These are phyloP conservation scores for Drosophila anomelani DNA, from an alignment of 2,888 invertebrate species.

Conservation along the genomic window DNA sequence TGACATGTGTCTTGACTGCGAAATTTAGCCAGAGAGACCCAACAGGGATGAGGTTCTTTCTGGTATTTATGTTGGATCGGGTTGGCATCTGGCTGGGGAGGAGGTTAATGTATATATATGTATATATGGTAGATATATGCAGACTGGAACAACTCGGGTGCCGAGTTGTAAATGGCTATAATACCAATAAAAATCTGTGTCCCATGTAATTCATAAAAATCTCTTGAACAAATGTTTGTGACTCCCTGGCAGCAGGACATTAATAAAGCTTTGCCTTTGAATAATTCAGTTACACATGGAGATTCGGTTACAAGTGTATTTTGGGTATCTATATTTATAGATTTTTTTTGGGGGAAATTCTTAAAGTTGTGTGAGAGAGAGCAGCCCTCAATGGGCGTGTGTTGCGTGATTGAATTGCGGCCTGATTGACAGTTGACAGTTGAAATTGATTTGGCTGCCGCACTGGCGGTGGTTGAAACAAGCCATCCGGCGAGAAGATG, in stretches of 20 bases:
- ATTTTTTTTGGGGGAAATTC: neutral
- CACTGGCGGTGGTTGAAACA: constrained; percentile 54
- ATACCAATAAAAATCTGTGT: constrained; percentile 73
- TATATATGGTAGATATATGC: neutral
- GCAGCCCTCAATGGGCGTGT: constrained; percentile 46
- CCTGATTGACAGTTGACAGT: constrained; percentile 83
- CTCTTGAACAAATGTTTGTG: constrained; percentile 74
- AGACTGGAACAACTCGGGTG: constrained; percentile 19
- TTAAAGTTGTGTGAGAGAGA: constrained; percentile 18
- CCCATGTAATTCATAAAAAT: constrained; percentile 74
- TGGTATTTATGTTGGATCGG: constrained; percentile 19
- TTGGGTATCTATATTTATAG: no score
- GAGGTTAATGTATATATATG: constrained; percentile 22
- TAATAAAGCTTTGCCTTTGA: constrained; percentile 49
- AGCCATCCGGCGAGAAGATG: constrained; percentile 19
- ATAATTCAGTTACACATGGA: constrained; percentile 30
- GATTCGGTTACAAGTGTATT: neutral
- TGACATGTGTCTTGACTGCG: constrained; percentile 80
- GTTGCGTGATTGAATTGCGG: constrained; percentile 80
- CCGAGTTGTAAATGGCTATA: constrained; percentile 70
- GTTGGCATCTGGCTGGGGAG: constrained; percentile 7
- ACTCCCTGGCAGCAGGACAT: constrained; percentile 44
- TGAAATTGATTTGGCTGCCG: constrained; percentile 77
- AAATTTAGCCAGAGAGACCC: constrained; percentile 51
- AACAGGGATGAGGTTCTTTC: neutral